phyloP scores from a whole-genome alignment of 2,888 invertebrate genomes.

The Cyrtodaria siliqua region DNA sequence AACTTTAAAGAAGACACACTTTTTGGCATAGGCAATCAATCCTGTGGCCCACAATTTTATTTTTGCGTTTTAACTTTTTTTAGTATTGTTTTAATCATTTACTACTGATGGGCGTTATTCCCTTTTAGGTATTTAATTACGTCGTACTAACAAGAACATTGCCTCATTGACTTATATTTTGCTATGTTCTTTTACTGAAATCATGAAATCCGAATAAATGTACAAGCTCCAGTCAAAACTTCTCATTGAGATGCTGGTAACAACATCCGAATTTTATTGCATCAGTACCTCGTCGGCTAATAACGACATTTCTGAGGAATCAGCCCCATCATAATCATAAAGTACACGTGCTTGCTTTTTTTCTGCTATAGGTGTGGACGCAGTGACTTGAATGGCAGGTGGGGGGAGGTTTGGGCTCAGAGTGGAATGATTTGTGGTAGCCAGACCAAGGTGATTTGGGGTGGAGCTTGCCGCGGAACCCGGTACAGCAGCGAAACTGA shows the following conservation, averaged over 20 bases:
- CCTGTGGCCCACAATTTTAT: no score
- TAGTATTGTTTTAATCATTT: no score
- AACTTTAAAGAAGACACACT: no score
- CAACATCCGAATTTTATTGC: not conserved
- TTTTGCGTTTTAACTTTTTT: no score
- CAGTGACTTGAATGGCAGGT: constrained; percentile 85
- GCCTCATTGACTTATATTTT: no score
- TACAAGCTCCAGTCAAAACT: no score
- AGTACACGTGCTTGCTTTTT: constrained; percentile 90
- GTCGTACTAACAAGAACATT: no score
- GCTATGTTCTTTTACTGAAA: no score
- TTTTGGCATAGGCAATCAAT: no score
- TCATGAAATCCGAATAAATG: no score
- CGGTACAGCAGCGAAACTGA: constrained; percentile 77
- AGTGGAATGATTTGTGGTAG: constrained; percentile 63
- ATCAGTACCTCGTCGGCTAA: constrained; percentile 92
- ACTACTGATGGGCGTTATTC: no score
- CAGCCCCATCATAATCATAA: constrained; percentile 93
- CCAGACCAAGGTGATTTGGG: constrained; percentile 65
- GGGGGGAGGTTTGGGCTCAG: constrained; percentile 71
- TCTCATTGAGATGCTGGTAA: not conserved
- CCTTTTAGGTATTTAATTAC: no score
- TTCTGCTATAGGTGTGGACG: constrained; percentile 78
- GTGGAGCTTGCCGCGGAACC: constrained; percentile 65
- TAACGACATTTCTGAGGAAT: constrained; percentile 91